Conservation (phyloP, 2,888 invertebrate genomes). For the Monoplex corrugatus region DNA sequence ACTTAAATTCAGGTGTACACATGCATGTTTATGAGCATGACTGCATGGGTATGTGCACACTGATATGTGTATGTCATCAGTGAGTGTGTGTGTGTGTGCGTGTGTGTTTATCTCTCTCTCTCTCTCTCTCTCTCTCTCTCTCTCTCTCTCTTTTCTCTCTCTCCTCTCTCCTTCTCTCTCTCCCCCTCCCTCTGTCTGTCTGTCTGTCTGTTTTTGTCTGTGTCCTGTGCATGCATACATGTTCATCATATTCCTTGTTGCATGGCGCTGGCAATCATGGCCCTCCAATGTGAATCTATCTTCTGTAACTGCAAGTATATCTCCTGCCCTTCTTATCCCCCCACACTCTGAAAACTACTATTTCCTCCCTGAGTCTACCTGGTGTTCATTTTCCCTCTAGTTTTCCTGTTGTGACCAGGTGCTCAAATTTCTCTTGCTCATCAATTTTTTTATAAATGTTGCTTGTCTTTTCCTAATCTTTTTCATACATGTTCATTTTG, state of each 20-base stretch:
- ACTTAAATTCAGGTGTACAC: no score
- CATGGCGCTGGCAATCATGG: background rate
- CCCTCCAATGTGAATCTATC: no score
- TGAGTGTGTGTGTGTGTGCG: background rate
- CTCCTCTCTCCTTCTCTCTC: slow-evolving; percentile 25
- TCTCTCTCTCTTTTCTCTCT: slow-evolving; percentile 15
- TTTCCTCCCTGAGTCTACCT: no score
- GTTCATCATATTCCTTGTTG: background rate
- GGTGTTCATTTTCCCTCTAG: no score
- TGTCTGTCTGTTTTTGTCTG: background rate
- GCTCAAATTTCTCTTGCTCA: no score
- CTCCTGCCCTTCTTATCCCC: background rate
- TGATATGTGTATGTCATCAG: background rate
- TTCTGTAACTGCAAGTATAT: background rate
- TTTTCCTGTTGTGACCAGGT: no score
- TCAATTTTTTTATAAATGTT: no score
- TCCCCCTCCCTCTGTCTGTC: slow-evolving; percentile 27
- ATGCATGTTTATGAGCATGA: background rate
- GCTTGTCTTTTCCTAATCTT: no score
- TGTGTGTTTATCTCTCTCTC: slow-evolving; percentile 31
- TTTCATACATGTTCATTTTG: no score
- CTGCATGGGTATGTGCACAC: background rate
- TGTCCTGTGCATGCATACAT: background rate
- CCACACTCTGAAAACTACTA: no score
- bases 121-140: slow-evolving; percentile 33